phyloP scores from a whole-genome alignment of 2,888 invertebrate genomes.

The Erebia palarica region DNA sequence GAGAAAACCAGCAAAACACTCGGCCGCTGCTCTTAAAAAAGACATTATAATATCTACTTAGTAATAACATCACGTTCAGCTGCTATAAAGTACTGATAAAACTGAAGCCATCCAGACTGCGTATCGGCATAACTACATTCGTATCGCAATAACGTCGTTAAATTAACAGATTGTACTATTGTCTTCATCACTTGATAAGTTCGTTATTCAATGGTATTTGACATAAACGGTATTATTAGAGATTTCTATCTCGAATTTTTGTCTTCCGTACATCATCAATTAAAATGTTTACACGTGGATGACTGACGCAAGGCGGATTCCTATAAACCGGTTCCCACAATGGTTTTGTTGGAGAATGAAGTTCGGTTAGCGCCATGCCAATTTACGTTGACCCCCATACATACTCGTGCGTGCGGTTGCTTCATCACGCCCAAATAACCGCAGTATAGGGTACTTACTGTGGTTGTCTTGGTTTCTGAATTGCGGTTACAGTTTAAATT shows the following conservation, averaged over 20 bases:
- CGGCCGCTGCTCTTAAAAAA: too few relatives aligned
- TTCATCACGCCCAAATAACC: constrained; percentile 31
- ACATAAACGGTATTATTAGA: constrained; percentile 53
- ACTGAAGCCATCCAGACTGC: too few relatives aligned
- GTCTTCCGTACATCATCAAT: constrained; percentile 79
- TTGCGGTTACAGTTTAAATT: constrained; percentile 12
- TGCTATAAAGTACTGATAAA: too few relatives aligned
- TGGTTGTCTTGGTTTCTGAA: constrained; percentile 20
- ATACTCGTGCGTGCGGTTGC: constrained; percentile 32
- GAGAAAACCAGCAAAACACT: too few relatives aligned
- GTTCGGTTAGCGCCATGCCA: constrained; percentile 68
- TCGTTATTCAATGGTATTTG: constrained; percentile 43
- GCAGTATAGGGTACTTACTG: constrained; percentile 23
- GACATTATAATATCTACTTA: too few relatives aligned
- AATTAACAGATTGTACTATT: background rate
- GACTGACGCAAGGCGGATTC: constrained; percentile 74
- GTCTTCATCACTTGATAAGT: constrained; percentile 1
- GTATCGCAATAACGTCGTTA: too few relatives aligned
- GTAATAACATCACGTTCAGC: too few relatives aligned
- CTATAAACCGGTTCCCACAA: constrained; percentile 70
- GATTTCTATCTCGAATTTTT: constrained; percentile 65
- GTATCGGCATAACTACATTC: too few relatives aligned
- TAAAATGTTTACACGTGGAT: constrained; percentile 79
- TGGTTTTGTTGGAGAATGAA: constrained; percentile 69
- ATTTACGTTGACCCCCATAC: constrained; percentile 56